These are phyloP conservation scores for Plecotus auritus DNA, from an alignment of 2,113 vertebrate genomes.

Conservation along the genomic window DNA sequence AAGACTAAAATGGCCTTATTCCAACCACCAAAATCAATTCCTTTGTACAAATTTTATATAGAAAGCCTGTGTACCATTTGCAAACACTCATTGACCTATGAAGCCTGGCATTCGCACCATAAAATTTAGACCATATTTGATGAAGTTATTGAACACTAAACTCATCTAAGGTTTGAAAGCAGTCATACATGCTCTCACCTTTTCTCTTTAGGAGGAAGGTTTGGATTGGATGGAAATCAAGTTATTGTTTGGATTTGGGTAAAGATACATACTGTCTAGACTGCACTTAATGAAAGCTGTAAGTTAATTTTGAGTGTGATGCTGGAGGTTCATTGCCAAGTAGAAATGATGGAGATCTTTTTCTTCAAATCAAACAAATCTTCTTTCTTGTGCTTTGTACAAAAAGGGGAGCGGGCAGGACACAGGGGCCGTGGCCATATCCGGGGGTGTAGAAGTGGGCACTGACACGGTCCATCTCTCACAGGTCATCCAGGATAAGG, in stretches of 20 bases:
- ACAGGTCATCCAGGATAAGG: constrained; percentile 89
- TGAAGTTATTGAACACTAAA: constrained; percentile 79
- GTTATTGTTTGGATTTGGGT: constrained; percentile 55
- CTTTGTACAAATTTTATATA: constrained; percentile 81
- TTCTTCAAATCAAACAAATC: background rate
- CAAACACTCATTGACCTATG: constrained; percentile 79
- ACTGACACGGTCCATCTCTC: constrained; percentile 90
- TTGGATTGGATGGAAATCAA: constrained; percentile 68
- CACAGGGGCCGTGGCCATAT: accelerated
- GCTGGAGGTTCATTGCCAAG: constrained; percentile 41
- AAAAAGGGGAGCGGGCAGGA: background rate
- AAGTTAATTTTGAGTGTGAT: constrained; percentile 69
- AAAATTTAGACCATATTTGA: constrained; percentile 80
- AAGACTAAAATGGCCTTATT: constrained; percentile 76
- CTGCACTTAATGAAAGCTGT: constrained; percentile 74
- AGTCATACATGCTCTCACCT: constrained; percentile 62
- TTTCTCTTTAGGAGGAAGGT: constrained; percentile 65
- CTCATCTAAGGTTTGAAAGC: constrained; percentile 73
- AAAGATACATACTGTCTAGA: constrained; percentile 55
- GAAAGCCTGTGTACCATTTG: constrained; percentile 72
- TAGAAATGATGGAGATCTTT: constrained; percentile 42
- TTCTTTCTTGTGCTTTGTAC: constrained; percentile 46
- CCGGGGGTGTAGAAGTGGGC: constrained; percentile 86
- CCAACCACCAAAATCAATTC: constrained; percentile 81
- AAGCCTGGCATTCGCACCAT: constrained; percentile 78